Conservation (phyloP, 2,888 invertebrate species). For the Psylliodes chrysocephalus region DNA sequence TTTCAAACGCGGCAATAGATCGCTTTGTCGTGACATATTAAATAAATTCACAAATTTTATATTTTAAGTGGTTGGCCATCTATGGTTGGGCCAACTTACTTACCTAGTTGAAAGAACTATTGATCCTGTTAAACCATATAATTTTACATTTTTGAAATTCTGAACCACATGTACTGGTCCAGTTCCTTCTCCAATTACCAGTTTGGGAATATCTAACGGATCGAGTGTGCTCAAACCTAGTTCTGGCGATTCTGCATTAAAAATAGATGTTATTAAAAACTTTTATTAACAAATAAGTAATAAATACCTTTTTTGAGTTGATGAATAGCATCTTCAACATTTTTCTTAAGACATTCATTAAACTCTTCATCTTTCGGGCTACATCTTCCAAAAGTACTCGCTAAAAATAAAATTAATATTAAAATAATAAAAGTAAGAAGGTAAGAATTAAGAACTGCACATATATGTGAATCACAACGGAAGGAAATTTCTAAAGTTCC, state of each 20-base stretch:
- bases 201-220: constrained; percentile 60
- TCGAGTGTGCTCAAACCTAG: constrained; percentile 61
- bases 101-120: constrained; percentile 61
- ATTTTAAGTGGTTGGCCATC: too few species aligned
- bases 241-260: constrained; percentile 57
- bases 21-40: too few species aligned
- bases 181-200: constrained; percentile 65
- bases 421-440: not conserved
- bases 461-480: too few species aligned
- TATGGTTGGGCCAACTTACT: too few species aligned
- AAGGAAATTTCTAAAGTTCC: too few species aligned
- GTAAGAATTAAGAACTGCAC: too few species aligned
- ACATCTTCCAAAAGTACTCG: constrained; percentile 51
- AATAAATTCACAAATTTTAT: too few species aligned
- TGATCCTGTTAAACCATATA: constrained; percentile 74
- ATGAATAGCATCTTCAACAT: constrained; percentile 51
- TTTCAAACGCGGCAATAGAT: too few species aligned
- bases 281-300: not conserved
- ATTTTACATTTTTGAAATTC: constrained; percentile 72
- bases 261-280: not conserved
- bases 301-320: constrained; percentile 50
- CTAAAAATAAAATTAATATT: constrained; percentile 47
- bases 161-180: constrained; percentile 74
- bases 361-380: constrained; percentile 48
- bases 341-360: constrained; percentile 49